Conservation (phyloP, 1,140 invertebrate genomes). For the Tenebrio molitor region DNA sequence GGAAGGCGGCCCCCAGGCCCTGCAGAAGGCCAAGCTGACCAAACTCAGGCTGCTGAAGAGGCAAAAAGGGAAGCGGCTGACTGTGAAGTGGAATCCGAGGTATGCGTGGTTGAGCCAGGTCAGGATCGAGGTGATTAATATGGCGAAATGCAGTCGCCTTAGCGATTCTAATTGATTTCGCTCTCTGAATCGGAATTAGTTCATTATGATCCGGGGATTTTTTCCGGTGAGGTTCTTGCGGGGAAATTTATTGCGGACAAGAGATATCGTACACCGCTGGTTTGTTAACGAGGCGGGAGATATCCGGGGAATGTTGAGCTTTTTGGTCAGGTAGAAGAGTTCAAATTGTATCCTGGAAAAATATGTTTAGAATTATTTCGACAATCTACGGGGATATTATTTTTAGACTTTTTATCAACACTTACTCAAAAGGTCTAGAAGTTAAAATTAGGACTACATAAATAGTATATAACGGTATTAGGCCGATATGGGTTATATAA, state of each 20-base stretch:
- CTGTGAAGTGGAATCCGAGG: conserved; percentile 66
- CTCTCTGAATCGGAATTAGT: conserved; percentile 48
- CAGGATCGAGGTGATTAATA: conserved; percentile 35
- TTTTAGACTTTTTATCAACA: too few relatives aligned
- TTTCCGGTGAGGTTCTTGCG: conserved; percentile 7
- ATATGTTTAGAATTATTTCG: too few relatives aligned
- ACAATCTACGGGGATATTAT: too few relatives aligned
- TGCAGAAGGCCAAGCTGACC: conserved; percentile 46
- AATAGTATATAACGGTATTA: too few relatives aligned
- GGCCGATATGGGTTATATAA: too few relatives aligned
- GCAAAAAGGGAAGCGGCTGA: conserved; percentile 60
- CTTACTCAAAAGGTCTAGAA: too few relatives aligned
- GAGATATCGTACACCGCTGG: conserved; percentile 21
- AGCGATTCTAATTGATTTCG: conserved; percentile 41
- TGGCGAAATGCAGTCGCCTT: conserved; percentile 42
- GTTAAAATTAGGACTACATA: too few relatives aligned
- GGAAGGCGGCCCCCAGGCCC: conserved; percentile 60
- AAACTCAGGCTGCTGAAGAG: conserved; percentile 57
- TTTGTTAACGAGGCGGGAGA: neutral
- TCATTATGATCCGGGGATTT: conserved; percentile 41
- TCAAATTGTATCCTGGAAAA: too few relatives aligned
- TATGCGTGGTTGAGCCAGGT: conserved; percentile 41
- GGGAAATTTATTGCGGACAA: conserved; percentile 13
- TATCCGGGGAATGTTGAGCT: too few relatives aligned
- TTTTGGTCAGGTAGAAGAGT: neutral